Evolutionary conservation across 2,113 vertebrate genomes (phyloP), one percentile per base, ranked within the genome.

Genomic region (Bubo blakistoni): DNA sequence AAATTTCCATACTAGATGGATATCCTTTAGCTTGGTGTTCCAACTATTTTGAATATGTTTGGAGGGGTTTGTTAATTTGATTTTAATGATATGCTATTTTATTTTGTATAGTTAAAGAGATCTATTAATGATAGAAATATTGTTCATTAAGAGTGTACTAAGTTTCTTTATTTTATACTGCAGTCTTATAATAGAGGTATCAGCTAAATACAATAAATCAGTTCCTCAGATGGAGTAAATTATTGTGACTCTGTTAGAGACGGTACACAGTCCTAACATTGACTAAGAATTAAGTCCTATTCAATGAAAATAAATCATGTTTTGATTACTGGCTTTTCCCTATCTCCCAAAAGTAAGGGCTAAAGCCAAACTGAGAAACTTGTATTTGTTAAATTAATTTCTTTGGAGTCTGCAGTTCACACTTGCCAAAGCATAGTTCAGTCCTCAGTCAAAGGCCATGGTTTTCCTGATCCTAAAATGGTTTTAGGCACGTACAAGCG

Each of bases 321-420:
- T 93, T 86, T 93, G 36, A 59, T 66, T 83, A 66, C 38, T 51
- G 32, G 16, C 36, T 63, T 85, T 65, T 46, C 30, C 52, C 52
- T 74, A 0, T 71, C 14, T 79, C 72, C 61, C 40, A 94, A 18
- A 16, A 66, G n/a, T 46, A 67, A 74, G 21, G 34, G 77, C 42
- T 74, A 73, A 88, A 92, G 30, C 18, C 72, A 93, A 78, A 78
- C n/a, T 21, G 52, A 81, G 77, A 88, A 90, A 88, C 11, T 79
- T 4, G 0, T 61, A 34, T 70, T 86, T 65, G 40, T 47, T 72
- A 66, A 71, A 86, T 70, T 77, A 40, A 65, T 71, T 96, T 91
- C 3, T 89, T 78, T 46, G 32, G 1, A 22, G 88, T 91, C 72
- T 81, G 93, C 36, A 59, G 27, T 17, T 58, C 27, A 49, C 9